Evolutionary conservation across 2,888 invertebrate species (phyloP).

Genomic region (Diploptera punctata): DNA sequence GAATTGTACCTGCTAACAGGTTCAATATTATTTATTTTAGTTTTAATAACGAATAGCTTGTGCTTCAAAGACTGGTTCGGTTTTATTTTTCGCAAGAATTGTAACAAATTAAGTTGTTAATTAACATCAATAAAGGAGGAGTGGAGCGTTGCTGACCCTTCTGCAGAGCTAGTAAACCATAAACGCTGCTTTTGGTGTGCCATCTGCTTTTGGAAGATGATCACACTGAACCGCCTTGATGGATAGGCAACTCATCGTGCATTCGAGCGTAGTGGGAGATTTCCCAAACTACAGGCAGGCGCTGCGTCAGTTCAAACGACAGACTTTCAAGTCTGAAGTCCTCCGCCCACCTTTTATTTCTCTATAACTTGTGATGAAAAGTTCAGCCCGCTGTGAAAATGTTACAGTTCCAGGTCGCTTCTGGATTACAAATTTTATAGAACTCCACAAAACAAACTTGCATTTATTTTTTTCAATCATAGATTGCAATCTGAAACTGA

Average conservation of each 20-base stretch:
- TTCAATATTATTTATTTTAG: too few relatives aligned
- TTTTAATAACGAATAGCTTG: too few relatives aligned
- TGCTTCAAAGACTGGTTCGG: too few relatives aligned
- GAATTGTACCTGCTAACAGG: too few relatives aligned
- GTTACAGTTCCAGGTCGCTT: neutral
- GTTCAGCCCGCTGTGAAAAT: neutral
- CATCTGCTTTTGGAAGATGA: neutral
- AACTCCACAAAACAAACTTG: neutral
- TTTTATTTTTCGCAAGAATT: neutral
- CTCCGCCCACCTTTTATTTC: too few relatives aligned
- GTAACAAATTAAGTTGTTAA: neutral
- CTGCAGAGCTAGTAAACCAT: neutral
- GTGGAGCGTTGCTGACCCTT: neutral
- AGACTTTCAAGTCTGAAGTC: too few relatives aligned
- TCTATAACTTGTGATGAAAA: neutral
- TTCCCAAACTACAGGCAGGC: neutral
- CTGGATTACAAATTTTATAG: neutral
- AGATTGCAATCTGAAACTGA: neutral
- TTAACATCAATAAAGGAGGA: neutral
- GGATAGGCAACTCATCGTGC: slow-evolving; percentile 2
- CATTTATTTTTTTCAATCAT: neutral
- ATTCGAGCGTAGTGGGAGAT: neutral
- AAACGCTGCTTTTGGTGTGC: neutral
- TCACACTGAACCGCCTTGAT: neutral
- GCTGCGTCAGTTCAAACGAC: too few relatives aligned